Evolutionary conservation across 2,888 invertebrate species (phyloP).

Genomic region (Vannuccia rotundouncinata): DNA sequence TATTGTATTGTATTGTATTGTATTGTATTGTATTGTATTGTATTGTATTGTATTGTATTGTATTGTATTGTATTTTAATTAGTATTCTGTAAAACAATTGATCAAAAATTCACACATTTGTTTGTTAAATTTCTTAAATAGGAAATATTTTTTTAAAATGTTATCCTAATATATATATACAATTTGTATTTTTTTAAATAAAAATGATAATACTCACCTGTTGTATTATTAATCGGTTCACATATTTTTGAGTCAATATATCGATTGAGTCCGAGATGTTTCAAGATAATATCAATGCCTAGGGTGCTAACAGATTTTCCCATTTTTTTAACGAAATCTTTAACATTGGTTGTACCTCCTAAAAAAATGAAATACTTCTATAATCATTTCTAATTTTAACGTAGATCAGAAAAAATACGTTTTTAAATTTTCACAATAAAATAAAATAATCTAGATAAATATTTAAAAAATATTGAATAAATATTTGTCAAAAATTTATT

Average conservation of each 20-base stretch:
- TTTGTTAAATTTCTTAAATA: no score
- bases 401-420: no score
- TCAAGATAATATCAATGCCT: constrained; percentile 23
- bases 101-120: no score
- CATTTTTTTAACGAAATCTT: constrained; percentile 27
- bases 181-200: no score
- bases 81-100: no score
- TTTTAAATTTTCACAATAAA: neutral
- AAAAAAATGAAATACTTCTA: neutral
- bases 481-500: neutral
- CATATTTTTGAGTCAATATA: neutral
- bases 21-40: no score
- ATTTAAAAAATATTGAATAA: neutral
- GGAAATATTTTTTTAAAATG: no score
- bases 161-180: no score
- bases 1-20: no score
- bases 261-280: constrained; percentile 4
- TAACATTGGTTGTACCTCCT: constrained; percentile 24
- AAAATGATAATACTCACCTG: neutral
- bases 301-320: constrained; percentile 14
- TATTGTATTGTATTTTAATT: neutral
- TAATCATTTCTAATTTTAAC: neutral
- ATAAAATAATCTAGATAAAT: neutral
- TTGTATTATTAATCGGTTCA: neutral
- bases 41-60: neutral